phyloP scores from a whole-genome alignment of 2,888 invertebrate species.

The Sphaeridia pumilis region DNA sequence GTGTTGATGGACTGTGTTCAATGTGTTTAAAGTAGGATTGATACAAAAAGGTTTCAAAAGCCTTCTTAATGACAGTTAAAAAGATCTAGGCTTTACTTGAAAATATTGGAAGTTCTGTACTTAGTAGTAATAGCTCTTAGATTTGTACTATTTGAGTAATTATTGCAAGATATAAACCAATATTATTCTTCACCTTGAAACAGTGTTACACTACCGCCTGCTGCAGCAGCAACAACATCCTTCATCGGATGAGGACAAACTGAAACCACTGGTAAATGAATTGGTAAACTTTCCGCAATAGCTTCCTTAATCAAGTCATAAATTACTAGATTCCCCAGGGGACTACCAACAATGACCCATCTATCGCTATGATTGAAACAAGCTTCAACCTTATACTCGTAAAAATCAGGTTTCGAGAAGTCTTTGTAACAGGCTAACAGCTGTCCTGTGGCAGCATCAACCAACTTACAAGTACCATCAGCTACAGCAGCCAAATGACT shows the following conservation, averaged over 20 bases:
- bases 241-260: conserved; percentile 68
- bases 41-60: no score
- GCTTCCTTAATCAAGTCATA: conserved; percentile 80
- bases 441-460: conserved; percentile 79
- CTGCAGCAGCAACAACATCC: conserved; percentile 58
- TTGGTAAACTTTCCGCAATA: conserved; percentile 42
- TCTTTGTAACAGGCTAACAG: conserved; percentile 66
- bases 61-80: no score
- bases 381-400: conserved; percentile 33
- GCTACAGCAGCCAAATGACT: conserved; percentile 76
- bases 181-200: no score
- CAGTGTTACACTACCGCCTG: conserved; percentile 51
- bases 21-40: no score
- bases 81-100: no score
- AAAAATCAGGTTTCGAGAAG: conserved; percentile 44
- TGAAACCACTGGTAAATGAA: conserved; percentile 57
- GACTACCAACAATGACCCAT: conserved; percentile 78
- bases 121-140: no score
- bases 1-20: no score
- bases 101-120: no score
- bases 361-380: conserved; percentile 60
- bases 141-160: no score
- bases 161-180: no score
- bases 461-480: conserved; percentile 66
- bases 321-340: conserved; percentile 67